A percentile compares a stretch with the other conserved stretches of the same genome.
phyloP scores from a whole-genome alignment of 2,113 vertebrate species.

The Blennius ocellaris region DNA sequence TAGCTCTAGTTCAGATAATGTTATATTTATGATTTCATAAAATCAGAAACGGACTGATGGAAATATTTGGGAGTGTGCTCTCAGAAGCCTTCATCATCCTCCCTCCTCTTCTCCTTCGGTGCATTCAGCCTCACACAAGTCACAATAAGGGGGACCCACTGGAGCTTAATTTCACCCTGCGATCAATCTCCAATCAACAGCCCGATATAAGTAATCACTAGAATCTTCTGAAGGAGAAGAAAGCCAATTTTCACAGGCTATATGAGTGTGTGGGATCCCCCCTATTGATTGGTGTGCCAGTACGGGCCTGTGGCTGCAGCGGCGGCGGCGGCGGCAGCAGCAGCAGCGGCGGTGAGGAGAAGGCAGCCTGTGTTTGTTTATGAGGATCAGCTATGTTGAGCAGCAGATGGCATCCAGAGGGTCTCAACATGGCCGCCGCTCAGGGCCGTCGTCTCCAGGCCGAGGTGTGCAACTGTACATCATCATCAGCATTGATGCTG shows the following conservation, averaged over 20 bases:
- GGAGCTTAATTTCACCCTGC: slow-evolving; percentile 69
- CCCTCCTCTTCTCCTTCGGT: slow-evolving; percentile 36
- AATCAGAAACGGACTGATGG: slow-evolving; percentile 29
- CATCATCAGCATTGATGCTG: slow-evolving; percentile 24
- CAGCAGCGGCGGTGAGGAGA: slow-evolving; percentile 1
- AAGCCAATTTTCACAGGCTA: slow-evolving; percentile 71
- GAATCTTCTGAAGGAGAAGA: slow-evolving; percentile 67
- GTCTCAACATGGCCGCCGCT: slow-evolving; percentile 34
- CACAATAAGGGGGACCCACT: slow-evolving; percentile 45
- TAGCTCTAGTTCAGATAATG: too few relatives aligned
- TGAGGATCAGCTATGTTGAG: slow-evolving; percentile 59
- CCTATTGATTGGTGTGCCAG: slow-evolving; percentile 75
- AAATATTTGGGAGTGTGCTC: slow-evolving; percentile 32
- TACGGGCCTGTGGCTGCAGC: slow-evolving; percentile 37
- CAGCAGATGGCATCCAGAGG: slow-evolving; percentile 55
- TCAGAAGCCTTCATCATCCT: background rate
- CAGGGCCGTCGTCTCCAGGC: slow-evolving; percentile 2
- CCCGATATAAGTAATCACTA: slow-evolving; percentile 71
- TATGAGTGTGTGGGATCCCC: slow-evolving; percentile 58
- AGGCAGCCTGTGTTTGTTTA: slow-evolving; percentile 67
- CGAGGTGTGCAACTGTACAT: slow-evolving; percentile 33
- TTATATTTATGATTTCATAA: slow-evolving; percentile 7
- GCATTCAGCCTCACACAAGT: slow-evolving; percentile 52
- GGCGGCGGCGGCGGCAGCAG: too few relatives aligned
- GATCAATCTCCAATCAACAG: slow-evolving; percentile 81